Evolutionary conservation across 2,888 invertebrate species (phyloP).

Genomic region (Agapetus fuscipes): DNA sequence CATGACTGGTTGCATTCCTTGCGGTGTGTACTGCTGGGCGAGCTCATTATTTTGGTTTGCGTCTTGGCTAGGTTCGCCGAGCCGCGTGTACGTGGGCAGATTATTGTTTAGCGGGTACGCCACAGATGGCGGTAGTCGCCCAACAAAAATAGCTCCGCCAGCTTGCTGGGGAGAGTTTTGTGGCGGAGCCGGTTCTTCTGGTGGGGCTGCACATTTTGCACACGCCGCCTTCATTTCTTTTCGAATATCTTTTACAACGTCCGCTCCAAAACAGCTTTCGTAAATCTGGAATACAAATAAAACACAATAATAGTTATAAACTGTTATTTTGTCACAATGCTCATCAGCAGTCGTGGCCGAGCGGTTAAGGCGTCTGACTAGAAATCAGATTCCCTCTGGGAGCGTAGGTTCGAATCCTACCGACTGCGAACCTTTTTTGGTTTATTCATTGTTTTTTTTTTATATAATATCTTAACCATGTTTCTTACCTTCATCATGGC

Average conservation of each 20-base stretch:
- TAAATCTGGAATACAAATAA: slow-evolving; percentile 45
- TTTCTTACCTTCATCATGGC: slow-evolving; percentile 57
- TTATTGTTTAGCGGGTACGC: slow-evolving; percentile 34
- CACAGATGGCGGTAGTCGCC: slow-evolving; percentile 37
- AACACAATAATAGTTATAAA: slow-evolving; percentile 11
- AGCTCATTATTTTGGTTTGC: slow-evolving; percentile 39
- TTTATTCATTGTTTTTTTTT: slow-evolving; percentile 3
- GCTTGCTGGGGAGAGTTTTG: not conserved
- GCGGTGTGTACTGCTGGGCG: slow-evolving; percentile 26
- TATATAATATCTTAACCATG: not conserved
- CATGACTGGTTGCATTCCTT: slow-evolving; percentile 27
- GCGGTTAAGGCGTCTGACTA: slow-evolving; percentile 85
- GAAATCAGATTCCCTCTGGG: slow-evolving; percentile 87
- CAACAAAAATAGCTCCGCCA: not conserved
- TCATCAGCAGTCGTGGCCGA: slow-evolving; percentile 67
- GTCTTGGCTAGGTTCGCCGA: slow-evolving; percentile 20
- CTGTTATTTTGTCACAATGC: slow-evolving; percentile 1
- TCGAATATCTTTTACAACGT: slow-evolving; percentile 56
- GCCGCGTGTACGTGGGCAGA: slow-evolving; percentile 3
- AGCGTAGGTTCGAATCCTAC: slow-evolving; percentile 87
- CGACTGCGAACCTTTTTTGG: slow-evolving; percentile 54
- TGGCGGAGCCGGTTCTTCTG: slow-evolving; percentile 33
- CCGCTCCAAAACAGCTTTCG: slow-evolving; percentile 59
- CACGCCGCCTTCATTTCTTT: slow-evolving; percentile 59
- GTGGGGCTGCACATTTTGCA: slow-evolving; percentile 50